phyloP scores from a whole-genome alignment of 2,797 vertebrate genomes.

The Molossus alvarezi region DNA sequence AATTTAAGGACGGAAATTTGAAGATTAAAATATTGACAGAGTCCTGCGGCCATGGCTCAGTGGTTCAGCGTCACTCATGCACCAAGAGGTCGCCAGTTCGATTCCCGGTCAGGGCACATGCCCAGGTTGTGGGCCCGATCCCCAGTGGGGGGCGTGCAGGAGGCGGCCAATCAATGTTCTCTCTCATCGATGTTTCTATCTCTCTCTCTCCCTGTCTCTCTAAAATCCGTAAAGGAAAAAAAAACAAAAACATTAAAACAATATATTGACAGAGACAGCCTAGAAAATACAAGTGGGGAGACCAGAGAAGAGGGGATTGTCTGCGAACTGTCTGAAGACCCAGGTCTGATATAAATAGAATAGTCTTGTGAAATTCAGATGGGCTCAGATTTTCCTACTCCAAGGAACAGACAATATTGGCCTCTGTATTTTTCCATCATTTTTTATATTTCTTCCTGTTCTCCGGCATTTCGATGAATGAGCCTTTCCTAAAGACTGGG shows the following conservation, averaged over 20 bases:
- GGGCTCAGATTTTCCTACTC: conserved; percentile 59
- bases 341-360: conserved; percentile 39
- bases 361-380: conserved; percentile 44
- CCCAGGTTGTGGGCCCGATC: no score
- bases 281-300: background rate
- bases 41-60: no score
- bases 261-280: background rate
- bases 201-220: no score
- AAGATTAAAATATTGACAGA: conserved; percentile 16
- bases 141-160: no score
- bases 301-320: background rate
- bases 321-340: conserved; percentile 18
- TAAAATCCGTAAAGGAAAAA: no score
- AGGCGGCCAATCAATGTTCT: no score
- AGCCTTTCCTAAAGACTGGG: background rate
- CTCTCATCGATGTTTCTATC: no score
- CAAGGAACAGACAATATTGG: conserved; percentile 67
- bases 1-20: background rate
- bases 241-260: no score
- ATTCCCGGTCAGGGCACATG: no score
- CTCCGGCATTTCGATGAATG: background rate
- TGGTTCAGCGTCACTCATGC: no score
- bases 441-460: background rate
- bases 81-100: no score
- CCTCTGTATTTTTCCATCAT: conserved; percentile 8